Percentiles rank a stretch among this genome's conserved stretches.
Conservation (phyloP, 2,888 invertebrate species). For the Vesta saturnalis region DNA sequence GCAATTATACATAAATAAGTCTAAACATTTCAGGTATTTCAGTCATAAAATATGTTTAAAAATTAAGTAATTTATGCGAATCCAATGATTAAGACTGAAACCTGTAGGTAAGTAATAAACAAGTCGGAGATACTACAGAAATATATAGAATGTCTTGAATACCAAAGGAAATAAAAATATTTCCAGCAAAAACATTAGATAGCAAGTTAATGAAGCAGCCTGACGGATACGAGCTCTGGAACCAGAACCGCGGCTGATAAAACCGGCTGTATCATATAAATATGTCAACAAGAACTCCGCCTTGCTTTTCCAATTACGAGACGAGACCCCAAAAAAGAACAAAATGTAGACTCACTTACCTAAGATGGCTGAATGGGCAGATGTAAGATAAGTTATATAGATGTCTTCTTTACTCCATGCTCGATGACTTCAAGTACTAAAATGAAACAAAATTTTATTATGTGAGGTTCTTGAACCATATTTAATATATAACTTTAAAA, state of each 20-base stretch:
- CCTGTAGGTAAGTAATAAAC: slow-evolving; percentile 27
- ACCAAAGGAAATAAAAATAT: slow-evolving; percentile 46
- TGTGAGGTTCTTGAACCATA: not conserved
- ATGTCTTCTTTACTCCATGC: slow-evolving; percentile 57
- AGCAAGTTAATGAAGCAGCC: slow-evolving; percentile 41
- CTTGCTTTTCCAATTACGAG: slow-evolving; percentile 56
- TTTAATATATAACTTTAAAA: not conserved
- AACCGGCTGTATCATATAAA: slow-evolving; percentile 61
- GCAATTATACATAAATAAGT: not conserved
- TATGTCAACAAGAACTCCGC: slow-evolving; percentile 60
- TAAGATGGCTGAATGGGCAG: slow-evolving; percentile 58
- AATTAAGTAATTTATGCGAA: slow-evolving; percentile 22
- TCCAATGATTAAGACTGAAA: slow-evolving; percentile 18
- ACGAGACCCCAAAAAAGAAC: slow-evolving; percentile 50
- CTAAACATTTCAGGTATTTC: not conserved
- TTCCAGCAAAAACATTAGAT: slow-evolving; percentile 52
- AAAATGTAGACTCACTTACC: slow-evolving; percentile 59
- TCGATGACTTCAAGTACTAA: slow-evolving; percentile 34
- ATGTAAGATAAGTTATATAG: slow-evolving; percentile 53
- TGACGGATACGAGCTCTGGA: slow-evolving; percentile 51
- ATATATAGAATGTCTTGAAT: slow-evolving; percentile 28
- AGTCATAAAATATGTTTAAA: slow-evolving; percentile 1
- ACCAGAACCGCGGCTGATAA: slow-evolving; percentile 56
- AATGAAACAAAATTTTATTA: slow-evolving; percentile 30
- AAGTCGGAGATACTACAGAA: slow-evolving; percentile 18